Base-by-base conservation (phyloP, 2,888 invertebrate species). In the Pristionchus arcanus region DNA sequence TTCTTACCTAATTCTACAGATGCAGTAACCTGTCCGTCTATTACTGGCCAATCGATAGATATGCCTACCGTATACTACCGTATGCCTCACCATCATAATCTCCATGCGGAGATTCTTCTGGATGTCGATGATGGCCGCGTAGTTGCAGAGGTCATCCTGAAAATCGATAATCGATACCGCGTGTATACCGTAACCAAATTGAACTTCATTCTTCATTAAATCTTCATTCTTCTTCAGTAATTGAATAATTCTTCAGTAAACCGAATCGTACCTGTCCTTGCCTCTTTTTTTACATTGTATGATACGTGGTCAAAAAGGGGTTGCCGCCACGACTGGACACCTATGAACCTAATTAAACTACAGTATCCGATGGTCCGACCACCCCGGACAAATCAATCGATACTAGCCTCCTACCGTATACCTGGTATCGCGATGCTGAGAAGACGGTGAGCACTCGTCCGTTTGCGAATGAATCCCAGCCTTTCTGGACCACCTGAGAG, bases 401-500 rank as follows among this genome's bases (percentile, higher is more conserved):
- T 66, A 74, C 37, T 34, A 15, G 53, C 15, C 19, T 28, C 55
- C 85, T 34, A 85, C 85, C n/a, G 85, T 85, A 77, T 77, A 85
- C 85, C 53, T 87, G 68, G n/a, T 87, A 87, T 71, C 87, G 87
- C 13, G 42, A 37, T 1, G 87, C 87, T 3, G 87, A 68, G 71
- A 87, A 87, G n/a, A 87, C 49, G 0, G 87, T 87, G 37, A 87
- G 37, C 16, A 87, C 87, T 13, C 49, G n/a, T 0, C 55, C 53
- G 21, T 49, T 71, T 1, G 87, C 87, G 53, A 87, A 87, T 2
- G 59, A 15, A 19, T 68, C 68, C 42, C 59, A 87, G 37, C 87
- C 87, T 5, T n/a, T 34, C 31, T 81, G 85, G n/a, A 87, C 87
- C 37, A 90, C 90, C 90, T 90, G 53, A 37, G 25, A n/a, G 4